Evolutionary conservation across 2,113 vertebrate genomes (phyloP).

Genomic region (Thryonomys swinderianus): DNA sequence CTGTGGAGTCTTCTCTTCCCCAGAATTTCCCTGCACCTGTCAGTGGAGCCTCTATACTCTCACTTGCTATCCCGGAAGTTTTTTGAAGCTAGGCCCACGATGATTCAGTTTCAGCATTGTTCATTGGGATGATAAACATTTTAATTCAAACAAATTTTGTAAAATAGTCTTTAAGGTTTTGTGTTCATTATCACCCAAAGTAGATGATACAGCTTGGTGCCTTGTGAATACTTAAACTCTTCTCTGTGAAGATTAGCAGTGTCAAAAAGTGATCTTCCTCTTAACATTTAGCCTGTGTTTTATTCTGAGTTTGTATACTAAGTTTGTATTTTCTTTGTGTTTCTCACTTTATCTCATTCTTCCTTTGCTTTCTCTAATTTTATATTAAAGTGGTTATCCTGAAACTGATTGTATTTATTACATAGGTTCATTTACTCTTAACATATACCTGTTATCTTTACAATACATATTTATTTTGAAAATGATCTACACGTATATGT

Average conservation of each 20-base stretch:
- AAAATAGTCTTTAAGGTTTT: neutral
- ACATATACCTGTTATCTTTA: neutral
- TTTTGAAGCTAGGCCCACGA: neutral
- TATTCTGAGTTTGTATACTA: neutral
- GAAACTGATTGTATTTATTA: neutral
- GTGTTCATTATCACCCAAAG: neutral
- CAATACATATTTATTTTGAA: neutral
- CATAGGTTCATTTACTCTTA: neutral
- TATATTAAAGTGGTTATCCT: neutral
- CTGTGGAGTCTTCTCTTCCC: neutral
- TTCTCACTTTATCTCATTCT: neutral
- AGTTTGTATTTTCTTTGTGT: neutral
- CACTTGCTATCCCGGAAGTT: neutral
- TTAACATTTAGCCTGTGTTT: neutral
- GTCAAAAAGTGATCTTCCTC: neutral
- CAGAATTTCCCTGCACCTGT: neutral
- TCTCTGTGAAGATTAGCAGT: neutral
- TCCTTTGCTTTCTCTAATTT: neutral
- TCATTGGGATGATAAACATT: neutral
- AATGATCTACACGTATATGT: neutral
- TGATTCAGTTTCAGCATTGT: neutral
- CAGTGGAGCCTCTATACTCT: neutral
- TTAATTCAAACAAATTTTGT: neutral
- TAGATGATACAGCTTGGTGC: neutral
- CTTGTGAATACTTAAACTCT: neutral